Evolutionary conservation across 2,888 invertebrate species (phyloP), one percentile per base, ranked within the genome.

Genomic region (Cataglyphis livida): DNA sequence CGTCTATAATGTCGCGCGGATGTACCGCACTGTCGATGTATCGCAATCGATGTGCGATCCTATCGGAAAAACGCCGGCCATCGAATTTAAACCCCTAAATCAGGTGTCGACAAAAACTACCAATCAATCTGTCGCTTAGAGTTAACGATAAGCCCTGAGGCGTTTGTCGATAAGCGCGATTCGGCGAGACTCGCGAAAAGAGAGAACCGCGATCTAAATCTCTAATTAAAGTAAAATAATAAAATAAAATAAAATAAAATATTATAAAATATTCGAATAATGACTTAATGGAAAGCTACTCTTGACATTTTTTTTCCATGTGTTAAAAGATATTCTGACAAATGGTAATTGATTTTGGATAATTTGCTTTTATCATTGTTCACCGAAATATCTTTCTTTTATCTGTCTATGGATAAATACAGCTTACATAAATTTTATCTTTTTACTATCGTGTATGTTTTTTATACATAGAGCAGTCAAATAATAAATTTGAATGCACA

Each of bases 1-100:
- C 86, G 90, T 85, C 85, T 87, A 85, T 87, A 89, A 90, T 84
- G 86, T 87, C 84, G 82, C 89, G 85, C 83, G 82, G 79, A 89
- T 85, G 85, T 87, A 88, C 83, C 75, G 83, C 82, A 70, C 66
- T 82, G 88, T 75, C 85, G 81, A 64, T 38, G 51, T n/a, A n/a
- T 51, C 51, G 62, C 78, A 65, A 78, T 82, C 82, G 64, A 78
- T 82, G 79, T 25, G 10, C 82, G 89, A 87, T 89, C 89, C 83
- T 79, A 79, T 87, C 81, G 88, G 71, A 83, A 68, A 83, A 76
- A 41, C 44, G 59, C n/a, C 41, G 38, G 51, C 38, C 62, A 21
- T 41, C 48, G 51, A 64, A 81, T 81, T 76, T 64, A 10, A 64
- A 81, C 12, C 18, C 41, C 38, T 15, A 28, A 62, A 41, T 51